Base-by-base conservation (phyloP, 2,888 invertebrate genomes). In the Drosophila vallismaia region DNA sequence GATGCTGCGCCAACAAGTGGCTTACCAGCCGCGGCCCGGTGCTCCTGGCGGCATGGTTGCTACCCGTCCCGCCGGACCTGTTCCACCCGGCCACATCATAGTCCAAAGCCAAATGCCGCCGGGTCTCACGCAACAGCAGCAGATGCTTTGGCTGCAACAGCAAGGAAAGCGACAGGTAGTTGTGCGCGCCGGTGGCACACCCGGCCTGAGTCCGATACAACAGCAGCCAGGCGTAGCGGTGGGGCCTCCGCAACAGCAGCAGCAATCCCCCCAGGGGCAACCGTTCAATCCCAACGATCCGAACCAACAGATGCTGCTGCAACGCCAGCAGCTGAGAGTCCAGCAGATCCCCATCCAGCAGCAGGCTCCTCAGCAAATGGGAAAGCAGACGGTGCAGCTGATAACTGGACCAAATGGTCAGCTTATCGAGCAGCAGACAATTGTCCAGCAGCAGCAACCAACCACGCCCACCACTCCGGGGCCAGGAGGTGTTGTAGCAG, bases 101-200 rank as follows among this genome's bases (percentile, higher is more conserved):
- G 95, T 95, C 28, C 93, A 95, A 44, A 94, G 95, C 66, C 95
- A 94, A 75, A 93, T 95, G 70, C 94, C 95, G 0, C 94, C 94
- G 0, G 95, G 94, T 0, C 92, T 95, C 0, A 93, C 93, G 0
- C 94, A 93, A 60, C 94, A 94, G 58, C 94, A 94, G 75, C 94
- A 94, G 92, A 93, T 94, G 87, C 94, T 95, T 75, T 95, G 95
- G 95, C 89, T 95, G 31, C 95, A 94, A 64, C 95, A 94, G 77
- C 94, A 94, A 50, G 93, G 94, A 0, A 93, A 94, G 0, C 92
- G 94, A 7, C 93, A 94, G 58, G 93, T 94, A 19, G 93, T 94
- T 2, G 92, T 94, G 0, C 85, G 92, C 4, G 86, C 92, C 0
- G 85, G 89, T 3, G 77, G 79, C 14, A 89, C 92, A 3, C 91